Evolutionary conservation across 2,113 vertebrate genomes (phyloP).

Genomic region (Telmatochromis sp.): DNA sequence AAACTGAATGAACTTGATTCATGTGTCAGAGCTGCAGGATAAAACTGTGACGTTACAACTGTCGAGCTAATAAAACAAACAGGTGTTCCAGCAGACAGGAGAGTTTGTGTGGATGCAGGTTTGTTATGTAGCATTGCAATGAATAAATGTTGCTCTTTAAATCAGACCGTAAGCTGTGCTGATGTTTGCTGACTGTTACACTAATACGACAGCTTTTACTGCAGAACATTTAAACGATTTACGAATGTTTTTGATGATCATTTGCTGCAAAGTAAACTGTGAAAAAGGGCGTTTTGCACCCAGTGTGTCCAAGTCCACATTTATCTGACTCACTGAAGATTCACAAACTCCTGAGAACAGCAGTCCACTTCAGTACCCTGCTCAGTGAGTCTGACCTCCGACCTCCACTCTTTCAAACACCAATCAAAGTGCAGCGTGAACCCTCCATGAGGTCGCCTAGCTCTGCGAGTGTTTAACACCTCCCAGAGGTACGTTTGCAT

Average conservation of each 20-base stretch:
- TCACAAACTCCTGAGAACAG: background rate
- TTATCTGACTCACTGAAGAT: background rate
- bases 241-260: background rate
- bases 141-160: rapidly evolving
- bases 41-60: rapidly evolving
- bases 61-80: rapidly evolving
- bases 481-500: background rate
- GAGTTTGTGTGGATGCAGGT: background rate
- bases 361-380: background rate
- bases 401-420: background rate
- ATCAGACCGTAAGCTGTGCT: rapidly evolving
- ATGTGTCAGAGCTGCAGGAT: rapidly evolving
- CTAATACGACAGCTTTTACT: background rate
- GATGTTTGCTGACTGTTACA: background rate
- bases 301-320: background rate
- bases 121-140: rapidly evolving
- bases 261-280: background rate
- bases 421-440: background rate
- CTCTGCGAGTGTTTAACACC: rapidly evolving
- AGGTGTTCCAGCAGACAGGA: background rate
- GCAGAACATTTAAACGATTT: background rate
- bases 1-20: background rate
- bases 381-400: background rate
- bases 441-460: rapidly evolving
- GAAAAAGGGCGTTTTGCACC: rapidly evolving